Evolutionary conservation across 1,140 invertebrate genomes (phyloP).

Genomic region (Drosophila funebris): DNA sequence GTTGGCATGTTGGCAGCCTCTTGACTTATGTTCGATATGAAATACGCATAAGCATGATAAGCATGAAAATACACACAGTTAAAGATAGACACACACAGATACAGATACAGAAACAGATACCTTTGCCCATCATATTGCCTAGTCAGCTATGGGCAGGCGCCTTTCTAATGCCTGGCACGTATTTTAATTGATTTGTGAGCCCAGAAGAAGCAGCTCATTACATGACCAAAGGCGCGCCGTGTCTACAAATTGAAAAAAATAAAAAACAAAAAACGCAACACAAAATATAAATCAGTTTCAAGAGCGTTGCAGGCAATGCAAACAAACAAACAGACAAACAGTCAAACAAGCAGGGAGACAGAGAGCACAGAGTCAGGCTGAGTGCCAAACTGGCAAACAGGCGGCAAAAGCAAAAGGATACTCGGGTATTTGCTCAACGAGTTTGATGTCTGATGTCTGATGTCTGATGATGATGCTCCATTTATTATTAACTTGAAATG

Average conservation of each 20-base stretch:
- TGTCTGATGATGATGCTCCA: conserved; percentile 81
- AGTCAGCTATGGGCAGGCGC: conserved; percentile 44
- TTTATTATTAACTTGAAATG: conserved; percentile 83
- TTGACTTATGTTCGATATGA: conserved; percentile 77
- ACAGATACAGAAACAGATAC: neutral
- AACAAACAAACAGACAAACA: conserved; percentile 74
- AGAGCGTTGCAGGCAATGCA: conserved; percentile 59
- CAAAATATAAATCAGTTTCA: conserved; percentile 64
- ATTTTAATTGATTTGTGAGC: conserved; percentile 80
- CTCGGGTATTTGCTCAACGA: conserved; percentile 68
- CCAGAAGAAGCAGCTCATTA: conserved; percentile 70
- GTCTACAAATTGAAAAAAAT: conserved; percentile 13
- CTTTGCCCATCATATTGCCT: conserved; percentile 37
- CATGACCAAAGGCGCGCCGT: conserved; percentile 25
- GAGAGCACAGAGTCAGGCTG: neutral
- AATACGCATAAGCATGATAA: conserved; percentile 75
- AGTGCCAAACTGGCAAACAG: conserved; percentile 27
- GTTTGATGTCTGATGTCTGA: conserved; percentile 80
- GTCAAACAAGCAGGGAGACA: conserved; percentile 28
- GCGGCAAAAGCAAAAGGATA: conserved; percentile 53
- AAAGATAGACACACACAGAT: neutral
- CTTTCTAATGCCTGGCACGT: conserved; percentile 72
- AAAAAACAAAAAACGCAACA: neutral
- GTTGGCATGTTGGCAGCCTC: conserved; percentile 80
- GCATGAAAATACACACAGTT: conserved; percentile 53